These are phyloP conservation scores for Lithophane socia DNA, from an alignment of 2,888 invertebrate species.

Conservation along the genomic window DNA sequence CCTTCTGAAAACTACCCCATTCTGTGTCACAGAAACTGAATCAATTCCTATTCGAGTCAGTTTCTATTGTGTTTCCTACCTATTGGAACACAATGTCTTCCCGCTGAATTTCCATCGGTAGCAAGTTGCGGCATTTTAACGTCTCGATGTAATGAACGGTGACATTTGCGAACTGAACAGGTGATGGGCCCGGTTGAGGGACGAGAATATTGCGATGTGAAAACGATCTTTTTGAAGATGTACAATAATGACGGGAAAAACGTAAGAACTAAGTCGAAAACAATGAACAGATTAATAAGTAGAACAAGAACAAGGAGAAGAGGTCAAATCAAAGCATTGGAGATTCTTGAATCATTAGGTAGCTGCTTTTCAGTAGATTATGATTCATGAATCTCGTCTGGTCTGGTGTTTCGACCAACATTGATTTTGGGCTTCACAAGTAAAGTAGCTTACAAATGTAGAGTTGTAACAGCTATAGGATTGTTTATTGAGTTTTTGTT, in stretches of 20 bases:
- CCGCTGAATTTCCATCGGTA: conserved; percentile 68
- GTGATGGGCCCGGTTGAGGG: conserved; percentile 49
- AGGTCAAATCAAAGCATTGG: background rate
- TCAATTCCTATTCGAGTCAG: conserved; percentile 56
- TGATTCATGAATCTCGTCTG: no score
- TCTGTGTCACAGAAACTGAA: conserved; percentile 39
- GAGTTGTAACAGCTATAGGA: no score
- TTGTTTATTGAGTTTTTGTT: no score
- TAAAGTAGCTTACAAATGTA: no score
- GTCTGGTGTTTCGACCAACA: no score
- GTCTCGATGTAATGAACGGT: conserved; percentile 72
- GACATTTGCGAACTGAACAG: conserved; percentile 72
- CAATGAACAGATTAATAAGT: no score
- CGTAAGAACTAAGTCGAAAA: no score
- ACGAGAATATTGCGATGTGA: conserved; percentile 32
- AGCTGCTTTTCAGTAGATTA: no score
- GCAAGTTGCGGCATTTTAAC: conserved; percentile 67
- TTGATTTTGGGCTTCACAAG: background rate
- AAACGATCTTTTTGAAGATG: conserved; percentile 28
- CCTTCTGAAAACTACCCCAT: conserved; percentile 23
- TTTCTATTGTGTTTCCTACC: conserved; percentile 50
- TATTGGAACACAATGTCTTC: conserved; percentile 70
- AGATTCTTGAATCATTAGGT: background rate
- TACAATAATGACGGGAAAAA: background rate
- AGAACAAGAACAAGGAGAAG: background rate